These are phyloP conservation scores for Euclidia mi DNA, from an alignment of 2,888 invertebrate species.

Conservation along the genomic window DNA sequence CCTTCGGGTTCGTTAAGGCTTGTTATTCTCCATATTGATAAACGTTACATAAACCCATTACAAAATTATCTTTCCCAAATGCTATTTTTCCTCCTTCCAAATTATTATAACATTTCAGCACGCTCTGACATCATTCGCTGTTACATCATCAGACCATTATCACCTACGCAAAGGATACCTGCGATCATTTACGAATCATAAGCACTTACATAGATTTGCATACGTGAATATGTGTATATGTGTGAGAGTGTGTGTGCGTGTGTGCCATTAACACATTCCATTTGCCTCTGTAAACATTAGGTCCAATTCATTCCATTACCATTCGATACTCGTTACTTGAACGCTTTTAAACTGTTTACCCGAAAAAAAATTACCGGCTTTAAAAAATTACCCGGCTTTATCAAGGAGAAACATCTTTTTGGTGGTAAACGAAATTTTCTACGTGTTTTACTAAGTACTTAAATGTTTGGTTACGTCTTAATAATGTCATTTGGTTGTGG, in stretches of 20 bases:
- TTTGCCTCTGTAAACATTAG: constrained; percentile 65
- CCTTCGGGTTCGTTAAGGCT: too few relatives aligned
- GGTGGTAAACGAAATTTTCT: constrained; percentile 48
- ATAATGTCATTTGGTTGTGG: constrained; percentile 42
- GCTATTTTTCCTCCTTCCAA: too few relatives aligned
- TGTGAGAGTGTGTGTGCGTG: too few relatives aligned
- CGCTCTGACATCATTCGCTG: constrained; percentile 44
- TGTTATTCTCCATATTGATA: too few relatives aligned
- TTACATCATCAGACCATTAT: constrained; percentile 55
- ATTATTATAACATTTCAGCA: neutral
- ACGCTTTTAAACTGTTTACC: constrained; percentile 71
- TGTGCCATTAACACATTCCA: constrained; percentile 39
- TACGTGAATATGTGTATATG: too few relatives aligned
- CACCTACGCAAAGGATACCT: constrained; percentile 45
- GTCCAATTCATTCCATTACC: constrained; percentile 76
- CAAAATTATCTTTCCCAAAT: too few relatives aligned
- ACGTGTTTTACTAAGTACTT: constrained; percentile 48
- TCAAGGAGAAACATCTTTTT: constrained; percentile 48
- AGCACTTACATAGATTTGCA: constrained; percentile 47
- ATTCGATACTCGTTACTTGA: constrained; percentile 73
- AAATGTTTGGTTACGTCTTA: constrained; percentile 51
- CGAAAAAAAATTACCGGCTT: too few relatives aligned
- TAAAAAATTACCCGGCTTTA: constrained; percentile 62
- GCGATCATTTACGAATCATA: constrained; percentile 51
- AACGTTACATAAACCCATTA: too few relatives aligned